Evolutionary conservation across 1,140 invertebrate species (phyloP).

Genomic region (Chrysoperla carnea): DNA sequence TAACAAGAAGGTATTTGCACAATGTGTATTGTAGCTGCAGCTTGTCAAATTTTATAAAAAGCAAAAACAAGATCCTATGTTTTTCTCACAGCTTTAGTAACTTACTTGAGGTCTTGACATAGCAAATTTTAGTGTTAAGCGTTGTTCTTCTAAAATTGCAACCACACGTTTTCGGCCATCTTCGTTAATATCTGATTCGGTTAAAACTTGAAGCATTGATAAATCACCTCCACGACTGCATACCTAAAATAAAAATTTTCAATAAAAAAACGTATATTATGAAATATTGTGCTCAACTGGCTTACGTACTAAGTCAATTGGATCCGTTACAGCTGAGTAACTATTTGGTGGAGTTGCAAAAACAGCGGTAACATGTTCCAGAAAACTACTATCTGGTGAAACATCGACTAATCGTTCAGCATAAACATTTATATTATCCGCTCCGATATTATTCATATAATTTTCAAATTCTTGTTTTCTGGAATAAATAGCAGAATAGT

Average conservation of each 20-base stretch:
- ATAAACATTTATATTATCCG: conserved; percentile 35
- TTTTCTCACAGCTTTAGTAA: neutral
- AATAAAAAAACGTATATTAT: neutral
- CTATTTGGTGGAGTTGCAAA: conserved; percentile 57
- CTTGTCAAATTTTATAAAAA: too few relatives aligned
- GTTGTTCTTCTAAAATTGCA: conserved; percentile 43
- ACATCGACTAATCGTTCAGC: conserved; percentile 38
- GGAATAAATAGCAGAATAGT: conserved; percentile 6
- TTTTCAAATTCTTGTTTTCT: conserved; percentile 31
- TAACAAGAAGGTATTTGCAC: too few relatives aligned
- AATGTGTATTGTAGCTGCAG: too few relatives aligned
- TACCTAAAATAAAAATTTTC: conserved; percentile 10
- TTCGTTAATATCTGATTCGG: conserved; percentile 39
- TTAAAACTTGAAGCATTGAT: conserved; percentile 43
- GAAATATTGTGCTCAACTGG: too few relatives aligned
- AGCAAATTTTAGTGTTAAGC: conserved; percentile 38
- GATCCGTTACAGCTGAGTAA: conserved; percentile 52
- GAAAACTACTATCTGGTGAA: conserved; percentile 28
- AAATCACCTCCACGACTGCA: conserved; percentile 47
- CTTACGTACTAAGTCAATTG: conserved; percentile 42
- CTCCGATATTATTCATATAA: conserved; percentile 30
- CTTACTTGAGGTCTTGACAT: conserved; percentile 46
- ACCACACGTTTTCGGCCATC: conserved; percentile 34
- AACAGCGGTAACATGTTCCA: conserved; percentile 50
- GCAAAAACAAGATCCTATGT: too few relatives aligned